Percentiles rank a stretch among this genome's conserved stretches.
These are phyloP conservation scores for Melanostoma mellinum DNA, from an alignment of 2,888 invertebrate species.

Conservation along the genomic window DNA sequence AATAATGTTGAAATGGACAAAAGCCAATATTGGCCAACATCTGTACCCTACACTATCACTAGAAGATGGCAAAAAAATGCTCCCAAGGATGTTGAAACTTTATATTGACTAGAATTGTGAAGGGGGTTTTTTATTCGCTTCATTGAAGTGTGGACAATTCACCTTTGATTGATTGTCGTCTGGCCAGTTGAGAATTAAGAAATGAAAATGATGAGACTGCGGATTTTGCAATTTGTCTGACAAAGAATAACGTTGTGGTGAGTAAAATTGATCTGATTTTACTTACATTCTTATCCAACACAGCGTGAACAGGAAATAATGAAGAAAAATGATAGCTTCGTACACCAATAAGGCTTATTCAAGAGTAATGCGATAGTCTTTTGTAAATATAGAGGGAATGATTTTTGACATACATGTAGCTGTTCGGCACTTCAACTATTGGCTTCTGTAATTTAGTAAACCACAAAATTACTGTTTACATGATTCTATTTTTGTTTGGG, in stretches of 20 bases:
- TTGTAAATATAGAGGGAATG: too few species aligned
- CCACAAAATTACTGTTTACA: too few species aligned
- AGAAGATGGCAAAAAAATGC: neutral
- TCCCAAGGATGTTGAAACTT: slow-evolving; percentile 52
- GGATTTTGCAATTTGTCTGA: slow-evolving; percentile 38
- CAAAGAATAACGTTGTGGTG: neutral
- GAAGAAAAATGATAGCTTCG: too few species aligned
- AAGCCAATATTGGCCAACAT: slow-evolving; percentile 52
- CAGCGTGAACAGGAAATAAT: too few species aligned
- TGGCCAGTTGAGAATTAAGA: slow-evolving; percentile 15
- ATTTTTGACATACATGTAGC: too few species aligned
- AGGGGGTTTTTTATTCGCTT: slow-evolving; percentile 56
- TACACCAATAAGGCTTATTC: too few species aligned
- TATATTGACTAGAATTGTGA: slow-evolving; percentile 48
- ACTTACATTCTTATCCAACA: too few species aligned
- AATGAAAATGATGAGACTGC: slow-evolving; percentile 22
- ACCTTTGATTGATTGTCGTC: slow-evolving; percentile 59
- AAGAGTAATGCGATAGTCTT: too few species aligned
- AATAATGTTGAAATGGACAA: slow-evolving; percentile 48
- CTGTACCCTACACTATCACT: slow-evolving; percentile 10
- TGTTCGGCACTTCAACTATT: too few species aligned
- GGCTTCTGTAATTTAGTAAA: too few species aligned
- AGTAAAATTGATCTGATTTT: too few species aligned
- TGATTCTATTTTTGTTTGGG: too few species aligned
- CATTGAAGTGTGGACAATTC: slow-evolving; percentile 65